Base-by-base conservation (phyloP, 2,888 invertebrate genomes). In the Mystacides longicornis region DNA sequence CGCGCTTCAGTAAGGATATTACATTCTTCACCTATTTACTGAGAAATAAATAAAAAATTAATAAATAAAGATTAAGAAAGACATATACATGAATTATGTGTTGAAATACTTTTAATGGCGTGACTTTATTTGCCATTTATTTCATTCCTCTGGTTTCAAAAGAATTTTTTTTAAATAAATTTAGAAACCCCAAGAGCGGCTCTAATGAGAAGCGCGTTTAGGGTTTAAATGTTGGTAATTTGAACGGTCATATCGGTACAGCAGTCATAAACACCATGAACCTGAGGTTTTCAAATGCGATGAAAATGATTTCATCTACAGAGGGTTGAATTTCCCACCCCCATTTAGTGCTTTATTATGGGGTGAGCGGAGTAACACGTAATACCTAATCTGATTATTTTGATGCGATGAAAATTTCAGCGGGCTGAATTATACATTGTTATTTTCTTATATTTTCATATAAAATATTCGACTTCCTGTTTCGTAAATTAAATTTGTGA, bases 141-240 rank as follows among this genome's bases (percentile, higher is more conserved):
- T n/a, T n/a, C n/a, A n/a, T n/a, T n/a, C n/a, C n/a, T n/a, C n/a
- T n/a, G n/a, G n/a, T n/a, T n/a, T n/a, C n/a, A n/a, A n/a, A n/a
- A n/a, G n/a, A n/a, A n/a, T n/a, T n/a, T n/a, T n/a, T n/a, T n/a
- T n/a, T n/a, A n/a, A n/a, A n/a, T n/a, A n/a, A n/a, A n/a, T n/a
- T n/a, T n/a, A n/a, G n/a, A n/a, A n/a, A n/a, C n/a, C n/a, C n/a
- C n/a, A n/a, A n/a, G n/a, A n/a, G n/a, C n/a, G n/a, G n/a, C n/a
- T n/a, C n/a, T n/a, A n/a, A n/a, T n/a, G n/a, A n/a, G n/a, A n/a
- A n/a, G n/a, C n/a, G 19, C 7, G 16, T 46, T 46, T 3, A 19
- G 46, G 14, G 46, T 7, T 20, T 11, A 19, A 46, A 46, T 46
- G 46, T n/a, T 19, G 46, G 46, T 46, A 21, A 19, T 46, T 46